These are phyloP conservation scores for Mizuhopecten yessoensis DNA, from an alignment of 1,140 invertebrate species.

Conservation along the genomic window DNA sequence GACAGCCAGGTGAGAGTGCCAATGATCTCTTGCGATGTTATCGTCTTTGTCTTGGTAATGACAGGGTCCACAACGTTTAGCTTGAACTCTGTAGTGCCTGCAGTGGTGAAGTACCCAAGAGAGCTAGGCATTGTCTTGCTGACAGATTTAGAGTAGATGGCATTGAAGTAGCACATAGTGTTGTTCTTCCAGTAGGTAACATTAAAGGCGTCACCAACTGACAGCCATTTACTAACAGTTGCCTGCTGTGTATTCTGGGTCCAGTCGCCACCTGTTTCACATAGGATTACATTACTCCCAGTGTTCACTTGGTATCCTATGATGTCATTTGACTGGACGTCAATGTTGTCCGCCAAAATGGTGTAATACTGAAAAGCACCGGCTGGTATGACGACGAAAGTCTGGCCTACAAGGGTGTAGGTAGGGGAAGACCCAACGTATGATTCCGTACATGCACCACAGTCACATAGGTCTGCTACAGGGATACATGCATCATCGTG, in stretches of 20 bases:
- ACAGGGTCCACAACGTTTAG: slow-evolving; percentile 43
- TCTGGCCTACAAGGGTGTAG: slow-evolving; percentile 50
- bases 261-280: slow-evolving; percentile 48
- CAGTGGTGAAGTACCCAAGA: slow-evolving; percentile 54
- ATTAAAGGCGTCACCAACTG: slow-evolving; percentile 42
- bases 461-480: slow-evolving; percentile 55
- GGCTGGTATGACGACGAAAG: slow-evolving; percentile 42
- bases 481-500: slow-evolving; percentile 48
- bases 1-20: slow-evolving; percentile 52
- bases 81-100: slow-evolving; percentile 48
- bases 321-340: slow-evolving; percentile 46
- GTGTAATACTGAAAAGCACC: slow-evolving; percentile 41
- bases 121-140: slow-evolving; percentile 42
- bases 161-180: slow-evolving; percentile 58
- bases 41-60: not conserved
- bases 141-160: slow-evolving; percentile 48
- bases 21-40: slow-evolving; percentile 58
- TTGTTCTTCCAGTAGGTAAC: slow-evolving; percentile 41
- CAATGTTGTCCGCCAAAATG: slow-evolving; percentile 41
- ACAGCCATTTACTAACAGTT: not conserved
- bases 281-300: slow-evolving; percentile 49
- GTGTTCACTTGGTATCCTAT: slow-evolving; percentile 53
- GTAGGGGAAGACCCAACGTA: slow-evolving; percentile 44
- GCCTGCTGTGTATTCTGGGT: slow-evolving; percentile 47
- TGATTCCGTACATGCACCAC: slow-evolving; percentile 44